Percentiles rank a stretch among this genome's conserved stretches.
These are phyloP conservation scores for Eulemur macaco DNA, from an alignment of 2,113 vertebrate genomes.

Conservation along the genomic window DNA sequence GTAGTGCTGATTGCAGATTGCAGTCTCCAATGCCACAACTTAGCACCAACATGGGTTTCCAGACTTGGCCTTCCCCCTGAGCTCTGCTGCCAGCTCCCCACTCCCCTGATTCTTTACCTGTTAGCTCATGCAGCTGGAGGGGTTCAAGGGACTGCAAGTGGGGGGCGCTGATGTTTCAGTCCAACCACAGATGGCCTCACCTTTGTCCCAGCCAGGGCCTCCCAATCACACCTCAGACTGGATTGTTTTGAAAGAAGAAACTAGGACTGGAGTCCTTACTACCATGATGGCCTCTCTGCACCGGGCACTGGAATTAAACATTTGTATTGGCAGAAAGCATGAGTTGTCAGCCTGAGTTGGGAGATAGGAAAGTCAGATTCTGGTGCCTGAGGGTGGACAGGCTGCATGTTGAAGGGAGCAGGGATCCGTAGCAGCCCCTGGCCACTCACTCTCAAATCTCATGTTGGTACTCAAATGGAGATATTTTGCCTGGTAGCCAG, in stretches of 20 bases:
- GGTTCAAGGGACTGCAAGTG: neutral
- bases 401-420: neutral
- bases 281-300: slow-evolving; percentile 65
- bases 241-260: slow-evolving; percentile 77
- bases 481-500: neutral
- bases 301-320: slow-evolving; percentile 75
- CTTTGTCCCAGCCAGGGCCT: slow-evolving; percentile 40
- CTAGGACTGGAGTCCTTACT: slow-evolving; percentile 68
- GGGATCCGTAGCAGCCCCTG: neutral
- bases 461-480: neutral
- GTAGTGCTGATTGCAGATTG: neutral
- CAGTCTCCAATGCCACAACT: neutral
- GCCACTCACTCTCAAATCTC: neutral
- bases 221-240: neutral
- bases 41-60: neutral
- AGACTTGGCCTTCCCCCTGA: neutral
- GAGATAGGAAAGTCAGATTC: slow-evolving; percentile 67
- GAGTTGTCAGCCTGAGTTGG: slow-evolving; percentile 67
- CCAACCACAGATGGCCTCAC: neutral
- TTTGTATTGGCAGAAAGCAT: slow-evolving; percentile 80
- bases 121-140: neutral
- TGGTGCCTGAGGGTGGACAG: neutral
- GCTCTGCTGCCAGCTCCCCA: neutral
- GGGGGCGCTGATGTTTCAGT: neutral
- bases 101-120: neutral